phyloP scores from a whole-genome alignment of 2,888 invertebrate species.

The Frankliniella intonsa region DNA sequence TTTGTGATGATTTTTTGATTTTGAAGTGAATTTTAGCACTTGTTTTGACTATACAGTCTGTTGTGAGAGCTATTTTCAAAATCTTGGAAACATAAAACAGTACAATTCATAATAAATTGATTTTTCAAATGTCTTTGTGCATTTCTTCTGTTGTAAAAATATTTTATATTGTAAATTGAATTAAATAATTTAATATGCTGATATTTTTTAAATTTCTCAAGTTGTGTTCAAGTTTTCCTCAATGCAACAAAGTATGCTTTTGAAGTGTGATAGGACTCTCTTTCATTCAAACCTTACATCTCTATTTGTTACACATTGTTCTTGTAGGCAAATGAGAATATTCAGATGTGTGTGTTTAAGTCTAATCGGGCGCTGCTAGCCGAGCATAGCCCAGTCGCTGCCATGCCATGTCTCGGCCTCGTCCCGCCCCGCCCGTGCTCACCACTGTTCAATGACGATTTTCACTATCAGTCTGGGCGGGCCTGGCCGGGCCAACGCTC shows the following conservation, averaged over 20 bases:
- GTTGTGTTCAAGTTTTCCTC: too few relatives aligned
- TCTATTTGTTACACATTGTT: too few relatives aligned
- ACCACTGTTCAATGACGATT: too few relatives aligned
- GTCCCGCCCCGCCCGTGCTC: background rate
- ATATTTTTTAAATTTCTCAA: background rate
- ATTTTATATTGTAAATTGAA: background rate
- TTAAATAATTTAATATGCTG: background rate
- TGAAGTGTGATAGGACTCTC: too few relatives aligned
- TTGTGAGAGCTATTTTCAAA: background rate
- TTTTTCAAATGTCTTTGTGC: background rate
- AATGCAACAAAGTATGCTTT: too few relatives aligned
- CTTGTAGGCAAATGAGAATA: too few relatives aligned
- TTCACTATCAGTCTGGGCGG: background rate
- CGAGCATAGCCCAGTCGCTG: background rate
- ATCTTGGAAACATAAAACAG: background rate
- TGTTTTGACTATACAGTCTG: too few relatives aligned
- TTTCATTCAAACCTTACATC: too few relatives aligned
- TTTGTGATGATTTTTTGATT: too few relatives aligned
- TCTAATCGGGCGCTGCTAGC: too few relatives aligned
- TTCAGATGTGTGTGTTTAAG: too few relatives aligned
- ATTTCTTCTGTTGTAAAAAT: background rate
- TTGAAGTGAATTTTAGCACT: too few relatives aligned
- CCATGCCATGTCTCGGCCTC: background rate
- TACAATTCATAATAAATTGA: background rate
- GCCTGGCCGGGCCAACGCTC: conserved; percentile 4